Conservation (phyloP, 2,113 vertebrate species). For the Myiozetetes cayanensis region DNA sequence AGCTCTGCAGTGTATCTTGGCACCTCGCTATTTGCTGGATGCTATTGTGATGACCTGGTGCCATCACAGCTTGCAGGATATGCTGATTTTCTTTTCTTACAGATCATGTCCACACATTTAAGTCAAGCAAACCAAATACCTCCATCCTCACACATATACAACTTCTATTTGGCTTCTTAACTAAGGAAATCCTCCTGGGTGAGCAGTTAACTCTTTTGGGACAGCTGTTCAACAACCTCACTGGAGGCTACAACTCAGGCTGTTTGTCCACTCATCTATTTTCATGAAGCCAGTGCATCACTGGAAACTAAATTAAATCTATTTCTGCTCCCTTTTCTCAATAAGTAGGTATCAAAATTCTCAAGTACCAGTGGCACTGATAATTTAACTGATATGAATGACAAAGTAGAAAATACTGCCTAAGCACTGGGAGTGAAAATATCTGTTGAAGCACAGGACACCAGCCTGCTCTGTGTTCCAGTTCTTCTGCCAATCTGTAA, state of each 20-base stretch:
- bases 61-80: constrained; percentile 24
- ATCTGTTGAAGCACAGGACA: background rate
- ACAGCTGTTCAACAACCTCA: background rate
- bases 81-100: background rate
- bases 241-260: background rate
- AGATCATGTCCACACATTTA: background rate
- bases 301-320: background rate
- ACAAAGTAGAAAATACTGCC: background rate
- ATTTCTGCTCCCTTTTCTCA: background rate
- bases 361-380: background rate
- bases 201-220: background rate
- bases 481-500: background rate
- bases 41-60: background rate
- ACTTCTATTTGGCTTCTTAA: background rate
- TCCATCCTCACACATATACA: background rate
- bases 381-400: background rate
- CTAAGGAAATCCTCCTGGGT: background rate
- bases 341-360: background rate
- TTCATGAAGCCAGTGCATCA: background rate
- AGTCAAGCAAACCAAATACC: background rate
- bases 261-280: background rate
- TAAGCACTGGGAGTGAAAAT: background rate
- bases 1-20: background rate
- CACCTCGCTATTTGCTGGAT: background rate
- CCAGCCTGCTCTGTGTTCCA: background rate